A percentile compares a stretch with the other conserved stretches of the same genome.
Conservation (phyloP, 2,113 vertebrate species). For the Centrocercus urophasianus region DNA sequence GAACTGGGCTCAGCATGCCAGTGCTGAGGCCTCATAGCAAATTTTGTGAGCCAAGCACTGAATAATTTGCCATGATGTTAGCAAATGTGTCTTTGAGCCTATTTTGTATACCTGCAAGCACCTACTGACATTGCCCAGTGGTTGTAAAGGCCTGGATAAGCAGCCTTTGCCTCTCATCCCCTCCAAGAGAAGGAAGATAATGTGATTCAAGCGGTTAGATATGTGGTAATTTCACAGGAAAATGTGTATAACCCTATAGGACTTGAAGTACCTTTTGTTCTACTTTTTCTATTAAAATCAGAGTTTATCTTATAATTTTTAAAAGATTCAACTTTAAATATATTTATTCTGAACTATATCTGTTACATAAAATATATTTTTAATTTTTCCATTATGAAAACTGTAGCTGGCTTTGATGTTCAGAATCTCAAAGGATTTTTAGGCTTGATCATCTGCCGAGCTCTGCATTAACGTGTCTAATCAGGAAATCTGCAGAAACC, state of each 20-base stretch:
- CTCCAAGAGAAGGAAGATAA: neutral
- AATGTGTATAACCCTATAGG: neutral
- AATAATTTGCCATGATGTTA: neutral
- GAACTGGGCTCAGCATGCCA: rapidly evolving
- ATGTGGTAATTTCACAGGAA: neutral
- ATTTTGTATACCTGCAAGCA: neutral
- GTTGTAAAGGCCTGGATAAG: neutral
- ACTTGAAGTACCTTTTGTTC: neutral
- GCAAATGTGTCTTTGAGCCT: neutral
- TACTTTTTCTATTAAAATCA: neutral
- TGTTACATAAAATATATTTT: neutral
- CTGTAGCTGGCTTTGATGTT: neutral
- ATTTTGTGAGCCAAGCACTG: neutral
- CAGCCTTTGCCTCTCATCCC: neutral
- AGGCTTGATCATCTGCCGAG: neutral
- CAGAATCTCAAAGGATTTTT: neutral
- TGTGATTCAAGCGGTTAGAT: neutral
- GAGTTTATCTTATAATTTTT: neutral
- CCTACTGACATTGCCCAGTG: neutral
- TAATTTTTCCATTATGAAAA: neutral
- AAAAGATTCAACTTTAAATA: neutral
- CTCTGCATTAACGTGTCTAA: neutral
- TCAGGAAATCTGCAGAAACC: neutral
- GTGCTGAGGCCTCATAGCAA: neutral
- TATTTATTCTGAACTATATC: neutral